Base-by-base conservation (phyloP, 1,140 invertebrate genomes). In the Hesperophylax magnus region DNA sequence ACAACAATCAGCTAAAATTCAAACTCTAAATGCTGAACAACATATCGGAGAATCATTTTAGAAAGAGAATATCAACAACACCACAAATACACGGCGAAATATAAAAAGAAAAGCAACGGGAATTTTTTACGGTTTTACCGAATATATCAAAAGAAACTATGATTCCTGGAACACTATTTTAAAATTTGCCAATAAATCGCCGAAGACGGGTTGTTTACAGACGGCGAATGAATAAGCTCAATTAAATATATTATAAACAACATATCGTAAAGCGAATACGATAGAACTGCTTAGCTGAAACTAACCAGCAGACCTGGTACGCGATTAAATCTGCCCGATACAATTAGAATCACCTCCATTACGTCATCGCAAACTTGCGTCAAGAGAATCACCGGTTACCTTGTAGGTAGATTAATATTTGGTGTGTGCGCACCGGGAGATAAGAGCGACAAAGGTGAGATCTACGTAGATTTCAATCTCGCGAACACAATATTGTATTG, bases 221-320 rank as follows among this genome's bases (percentile, higher is more conserved):
- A 31, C 27, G 27, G 31, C 9, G 27, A 39, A 67, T 39, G 34
- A 39, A 71, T 53, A 72, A 72, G 9, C 69, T n/a, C 47, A 72
- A 72, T 72, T 31, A 72, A 72, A 72, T 24, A 54, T 72, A 72
- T 24, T 22, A 27, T 72, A 56, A 72, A 72, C 69, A 54, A 1
- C 39, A 47, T 54, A 72, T 11, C 54, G 69, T 72, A 72, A 24
- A 20, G 47, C 24, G 24, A 72, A 72, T 72, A 54, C 39, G 53
- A 14, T 22, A 20, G 5, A 52, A 72, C 20, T 47, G 47, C 34
- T 47, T 72, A 22, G n/a, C 27, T 39, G 69, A 53, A 18, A 72
- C 24, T 17, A 67, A 67, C 22, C 63, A 67, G 69, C 20, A 65
- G 24, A 22, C 18, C 63, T 22, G 63, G 22, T 34, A 67, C 27